A percentile compares a stretch with the other conserved stretches of the same genome.
Conservation (phyloP, 2,113 vertebrate genomes). For the Raphicerus campestris region DNA sequence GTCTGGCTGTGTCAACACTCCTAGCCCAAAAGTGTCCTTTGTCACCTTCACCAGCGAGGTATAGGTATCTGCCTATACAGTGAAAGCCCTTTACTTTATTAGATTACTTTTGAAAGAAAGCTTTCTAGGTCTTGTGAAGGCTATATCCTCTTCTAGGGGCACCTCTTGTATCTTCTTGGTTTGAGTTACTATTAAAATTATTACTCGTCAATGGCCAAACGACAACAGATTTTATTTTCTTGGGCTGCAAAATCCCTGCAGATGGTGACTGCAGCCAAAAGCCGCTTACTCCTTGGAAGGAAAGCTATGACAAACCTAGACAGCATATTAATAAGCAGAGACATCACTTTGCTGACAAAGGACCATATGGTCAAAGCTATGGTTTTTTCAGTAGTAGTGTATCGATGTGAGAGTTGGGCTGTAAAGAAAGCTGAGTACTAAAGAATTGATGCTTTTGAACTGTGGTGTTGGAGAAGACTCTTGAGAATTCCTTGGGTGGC, state of each 20-base stretch:
- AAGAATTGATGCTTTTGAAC: neutral
- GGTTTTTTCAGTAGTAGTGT: neutral
- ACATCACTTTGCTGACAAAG: neutral
- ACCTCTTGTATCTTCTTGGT: neutral
- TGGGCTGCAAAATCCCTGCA: neutral
- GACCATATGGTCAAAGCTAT: neutral
- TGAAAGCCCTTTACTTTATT: neutral
- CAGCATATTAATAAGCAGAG: neutral
- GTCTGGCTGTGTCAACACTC: neutral
- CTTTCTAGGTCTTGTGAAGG: neutral
- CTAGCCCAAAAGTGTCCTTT: neutral
- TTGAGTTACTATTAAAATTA: neutral
- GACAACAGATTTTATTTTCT: neutral
- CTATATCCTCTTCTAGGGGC: neutral
- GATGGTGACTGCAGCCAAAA: neutral
- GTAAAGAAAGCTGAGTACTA: rapidly evolving
- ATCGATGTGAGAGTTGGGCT: neutral
- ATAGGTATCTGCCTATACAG: neutral
- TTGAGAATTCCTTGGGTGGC: rapidly evolving
- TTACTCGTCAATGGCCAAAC: neutral
- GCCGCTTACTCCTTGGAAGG: neutral
- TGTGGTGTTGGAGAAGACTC: neutral
- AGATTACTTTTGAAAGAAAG: neutral
- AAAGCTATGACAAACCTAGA: neutral
- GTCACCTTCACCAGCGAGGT: neutral